Conservation (phyloP, 2,888 invertebrate genomes). For the Glaucopsyche alexis region DNA sequence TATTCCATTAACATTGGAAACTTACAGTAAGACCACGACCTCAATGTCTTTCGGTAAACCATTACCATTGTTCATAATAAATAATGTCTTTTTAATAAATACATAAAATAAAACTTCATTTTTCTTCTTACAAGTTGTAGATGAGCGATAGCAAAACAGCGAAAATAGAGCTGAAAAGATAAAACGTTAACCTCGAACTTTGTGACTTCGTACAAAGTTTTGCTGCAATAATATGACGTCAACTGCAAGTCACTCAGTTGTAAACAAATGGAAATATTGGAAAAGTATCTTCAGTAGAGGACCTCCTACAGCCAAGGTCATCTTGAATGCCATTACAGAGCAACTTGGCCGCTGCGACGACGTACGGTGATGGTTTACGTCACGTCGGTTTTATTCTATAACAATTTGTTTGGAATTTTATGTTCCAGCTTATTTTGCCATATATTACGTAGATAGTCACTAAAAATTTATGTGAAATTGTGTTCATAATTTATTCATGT, state of each 20-base stretch:
- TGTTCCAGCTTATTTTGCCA: neutral
- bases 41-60: too few species aligned
- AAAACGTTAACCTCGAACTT: neutral
- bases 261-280: slow-evolving; percentile 20
- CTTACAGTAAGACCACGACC: too few species aligned
- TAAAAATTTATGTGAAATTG: too few species aligned
- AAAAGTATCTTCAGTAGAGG: slow-evolving; percentile 16
- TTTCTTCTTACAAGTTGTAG: too few species aligned
- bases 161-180: neutral
- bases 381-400: neutral
- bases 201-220: neutral
- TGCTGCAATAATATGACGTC: slow-evolving; percentile 15
- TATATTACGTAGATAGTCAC: neutral
- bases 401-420: neutral
- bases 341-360: neutral
- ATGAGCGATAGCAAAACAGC: too few species aligned
- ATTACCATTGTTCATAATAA: too few species aligned
- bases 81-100: too few species aligned
- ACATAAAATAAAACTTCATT: too few species aligned
- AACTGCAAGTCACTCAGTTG: slow-evolving; percentile 21
- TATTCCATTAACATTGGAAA: too few species aligned
- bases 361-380: slow-evolving; percentile 1
- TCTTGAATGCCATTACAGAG: slow-evolving; percentile 18
- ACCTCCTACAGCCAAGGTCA: neutral
- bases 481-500: too few species aligned